Conservation (phyloP, 2,113 vertebrate species). For the Campylomormyrus numenius region DNA sequence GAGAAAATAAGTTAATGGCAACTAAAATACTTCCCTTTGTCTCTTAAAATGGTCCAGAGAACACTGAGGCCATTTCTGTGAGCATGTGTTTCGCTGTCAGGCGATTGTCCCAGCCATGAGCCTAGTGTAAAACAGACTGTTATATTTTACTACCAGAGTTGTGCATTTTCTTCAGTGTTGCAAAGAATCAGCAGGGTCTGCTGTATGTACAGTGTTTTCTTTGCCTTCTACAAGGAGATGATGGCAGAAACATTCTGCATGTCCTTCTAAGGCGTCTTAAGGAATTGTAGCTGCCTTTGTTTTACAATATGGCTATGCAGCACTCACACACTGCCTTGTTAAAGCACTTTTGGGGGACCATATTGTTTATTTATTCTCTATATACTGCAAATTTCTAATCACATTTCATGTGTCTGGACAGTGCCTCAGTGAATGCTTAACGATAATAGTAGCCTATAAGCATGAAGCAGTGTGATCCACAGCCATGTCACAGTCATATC, state of each 20-base stretch:
- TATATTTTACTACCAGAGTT: not conserved
- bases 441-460: not conserved
- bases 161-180: not conserved
- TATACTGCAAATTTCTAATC: not conserved
- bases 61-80: not conserved
- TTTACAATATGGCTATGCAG: not conserved
- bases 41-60: not conserved
- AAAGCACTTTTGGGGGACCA: not conserved
- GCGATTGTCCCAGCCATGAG: not conserved
- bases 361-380: not conserved
- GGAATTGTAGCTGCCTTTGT: not conserved
- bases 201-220: not conserved
- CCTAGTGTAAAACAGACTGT: not conserved
- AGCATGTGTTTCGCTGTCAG: not conserved
- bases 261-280: not conserved
- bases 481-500: not conserved
- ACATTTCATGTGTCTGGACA: not conserved
- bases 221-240: not conserved
- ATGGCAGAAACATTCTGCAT: not conserved
- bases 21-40: constrained; percentile 5
- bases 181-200: not conserved
- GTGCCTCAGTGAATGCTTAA: not conserved
- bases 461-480: not conserved
- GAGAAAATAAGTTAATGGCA: not conserved
- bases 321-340: not conserved